These are phyloP conservation scores for Miltochrista miniata DNA, from an alignment of 2,888 invertebrate species.

Conservation along the genomic window DNA sequence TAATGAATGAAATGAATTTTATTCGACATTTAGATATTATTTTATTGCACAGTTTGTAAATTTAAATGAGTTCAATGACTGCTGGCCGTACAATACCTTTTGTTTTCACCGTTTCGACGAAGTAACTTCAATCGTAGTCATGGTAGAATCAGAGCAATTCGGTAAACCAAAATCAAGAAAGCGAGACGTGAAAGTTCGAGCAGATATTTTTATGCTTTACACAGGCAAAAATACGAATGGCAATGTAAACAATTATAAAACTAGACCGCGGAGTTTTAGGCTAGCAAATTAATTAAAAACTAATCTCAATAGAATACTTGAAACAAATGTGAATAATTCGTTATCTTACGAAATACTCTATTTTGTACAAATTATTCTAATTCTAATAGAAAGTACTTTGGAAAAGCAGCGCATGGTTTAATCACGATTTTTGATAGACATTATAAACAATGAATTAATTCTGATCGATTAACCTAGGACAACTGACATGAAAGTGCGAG, in stretches of 20 bases:
- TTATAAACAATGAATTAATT: too few species aligned
- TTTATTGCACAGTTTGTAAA: background rate
- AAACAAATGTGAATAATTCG: too few species aligned
- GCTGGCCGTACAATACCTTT: background rate
- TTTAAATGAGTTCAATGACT: background rate
- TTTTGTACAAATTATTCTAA: too few species aligned
- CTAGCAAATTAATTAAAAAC: background rate
- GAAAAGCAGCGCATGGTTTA: too few species aligned
- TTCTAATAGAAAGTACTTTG: too few species aligned
- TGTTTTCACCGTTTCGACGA: background rate
- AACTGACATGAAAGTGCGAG: too few species aligned
- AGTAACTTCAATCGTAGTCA: background rate
- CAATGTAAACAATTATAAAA: conserved; percentile 4
- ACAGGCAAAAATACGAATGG: background rate
- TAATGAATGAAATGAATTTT: too few species aligned
- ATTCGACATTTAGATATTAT: background rate
- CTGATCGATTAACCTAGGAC: too few species aligned
- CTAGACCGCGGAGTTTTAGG: conserved; percentile 1
- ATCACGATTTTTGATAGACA: too few species aligned
- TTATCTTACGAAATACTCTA: too few species aligned
- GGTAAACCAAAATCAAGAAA: conserved; percentile 2
- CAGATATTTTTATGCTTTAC: conserved; percentile 5
- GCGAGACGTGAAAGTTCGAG: conserved; percentile 7
- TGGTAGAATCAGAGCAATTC: background rate
- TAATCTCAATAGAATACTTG: too few species aligned